Percentiles rank a stretch among this genome's conserved stretches.
phyloP scores from a whole-genome alignment of 2,888 invertebrate species.

The Pardosa pseudoannulata region DNA sequence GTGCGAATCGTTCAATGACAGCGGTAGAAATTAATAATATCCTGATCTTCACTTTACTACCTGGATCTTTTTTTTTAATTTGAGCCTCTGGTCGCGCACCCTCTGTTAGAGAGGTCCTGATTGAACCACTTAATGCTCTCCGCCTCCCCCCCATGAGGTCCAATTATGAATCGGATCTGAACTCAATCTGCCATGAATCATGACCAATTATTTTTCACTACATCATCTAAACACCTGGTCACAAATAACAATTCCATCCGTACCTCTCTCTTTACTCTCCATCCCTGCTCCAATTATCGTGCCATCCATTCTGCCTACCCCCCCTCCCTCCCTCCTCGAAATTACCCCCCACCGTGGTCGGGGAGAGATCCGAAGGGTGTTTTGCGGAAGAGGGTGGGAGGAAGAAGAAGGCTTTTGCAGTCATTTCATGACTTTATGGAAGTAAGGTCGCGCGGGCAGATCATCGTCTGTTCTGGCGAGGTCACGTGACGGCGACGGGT shows the following conservation, averaged over 20 bases:
- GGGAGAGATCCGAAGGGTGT: too few species aligned
- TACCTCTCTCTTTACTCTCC: not conserved
- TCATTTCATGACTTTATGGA: not conserved
- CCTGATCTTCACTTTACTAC: too few species aligned
- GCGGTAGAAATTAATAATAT: too few species aligned
- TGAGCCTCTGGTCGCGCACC: too few species aligned
- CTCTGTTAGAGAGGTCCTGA: too few species aligned
- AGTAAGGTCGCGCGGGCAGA: not conserved
- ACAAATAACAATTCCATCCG: not conserved
- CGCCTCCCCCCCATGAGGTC: not conserved
- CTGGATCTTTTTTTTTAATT: too few species aligned
- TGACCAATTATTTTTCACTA: conserved; percentile 1
- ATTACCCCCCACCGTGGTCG: too few species aligned
- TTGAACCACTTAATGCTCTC: not conserved
- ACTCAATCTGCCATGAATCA: conserved; percentile 5
- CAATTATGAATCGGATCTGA: not conserved
- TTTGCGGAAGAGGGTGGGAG: not conserved
- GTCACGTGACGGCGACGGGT: not conserved
- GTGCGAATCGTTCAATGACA: too few species aligned
- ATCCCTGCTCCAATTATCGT: not conserved
- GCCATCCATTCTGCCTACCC: not conserved
- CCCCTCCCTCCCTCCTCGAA: too few species aligned
- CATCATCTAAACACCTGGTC: conserved; percentile 10
- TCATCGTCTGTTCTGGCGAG: not conserved
- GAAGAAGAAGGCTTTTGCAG: not conserved